Percentiles rank a stretch among this genome's conserved stretches.
phyloP scores from a whole-genome alignment of 1,140 invertebrate species.

The Trypoxylus dichotomus region DNA sequence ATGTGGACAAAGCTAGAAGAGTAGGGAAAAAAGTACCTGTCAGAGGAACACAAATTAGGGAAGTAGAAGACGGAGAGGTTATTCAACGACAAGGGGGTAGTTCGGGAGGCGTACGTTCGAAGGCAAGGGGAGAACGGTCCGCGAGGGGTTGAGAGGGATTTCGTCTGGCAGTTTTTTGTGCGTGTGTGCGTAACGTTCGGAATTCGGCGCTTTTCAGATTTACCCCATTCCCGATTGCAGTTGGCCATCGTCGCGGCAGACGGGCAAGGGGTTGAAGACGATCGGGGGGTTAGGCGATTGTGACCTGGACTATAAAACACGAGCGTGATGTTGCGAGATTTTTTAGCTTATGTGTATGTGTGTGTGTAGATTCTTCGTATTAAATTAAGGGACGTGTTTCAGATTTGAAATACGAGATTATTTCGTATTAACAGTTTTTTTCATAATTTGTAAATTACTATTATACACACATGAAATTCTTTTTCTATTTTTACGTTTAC shows the following conservation, averaged over 20 bases:
- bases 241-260: neutral
- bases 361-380: neutral
- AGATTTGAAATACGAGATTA: neutral
- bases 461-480: too few relatives aligned
- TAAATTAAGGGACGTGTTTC: neutral
- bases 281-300: neutral
- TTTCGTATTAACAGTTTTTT: too few relatives aligned
- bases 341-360: neutral
- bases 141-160: neutral
- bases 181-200: neutral
- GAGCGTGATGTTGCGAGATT: constrained; percentile 17
- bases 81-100: constrained; percentile 24
- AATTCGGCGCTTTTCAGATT: constrained; percentile 23
- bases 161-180: constrained; percentile 22
- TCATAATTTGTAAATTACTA: too few relatives aligned
- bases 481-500: too few relatives aligned
- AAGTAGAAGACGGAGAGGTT: constrained; percentile 22
- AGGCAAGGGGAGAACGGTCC: neutral
- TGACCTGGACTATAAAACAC: constrained; percentile 1
- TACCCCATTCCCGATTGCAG: constrained; percentile 12
- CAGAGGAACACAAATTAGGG: constrained; percentile 21
- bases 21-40: constrained; percentile 2
- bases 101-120: neutral
- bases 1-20: neutral
- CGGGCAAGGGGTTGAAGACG: neutral